Conservation (phyloP, 2,888 invertebrate species). For the Parapristionchus giblindavisi region DNA sequence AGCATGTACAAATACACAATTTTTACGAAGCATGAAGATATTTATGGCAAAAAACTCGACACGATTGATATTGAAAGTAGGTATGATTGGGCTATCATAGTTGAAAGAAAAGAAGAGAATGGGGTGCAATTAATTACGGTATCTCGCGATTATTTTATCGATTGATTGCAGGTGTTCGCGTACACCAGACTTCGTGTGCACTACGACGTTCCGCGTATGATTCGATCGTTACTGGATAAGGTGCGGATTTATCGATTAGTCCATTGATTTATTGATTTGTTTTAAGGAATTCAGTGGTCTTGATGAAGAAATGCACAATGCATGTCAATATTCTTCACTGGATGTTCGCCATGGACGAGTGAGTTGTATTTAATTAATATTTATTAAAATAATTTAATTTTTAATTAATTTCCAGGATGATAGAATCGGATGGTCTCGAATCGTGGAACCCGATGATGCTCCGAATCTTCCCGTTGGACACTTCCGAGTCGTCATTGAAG, state of each 20-base stretch:
- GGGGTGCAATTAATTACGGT: background rate
- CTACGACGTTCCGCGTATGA: constrained; percentile 27
- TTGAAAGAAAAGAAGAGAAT: background rate
- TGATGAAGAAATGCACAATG: too few relatives aligned
- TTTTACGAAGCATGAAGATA: too few relatives aligned
- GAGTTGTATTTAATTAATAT: background rate
- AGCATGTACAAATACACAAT: too few relatives aligned
- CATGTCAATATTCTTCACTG: too few relatives aligned
- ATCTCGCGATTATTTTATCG: background rate
- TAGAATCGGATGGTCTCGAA: constrained; percentile 8
- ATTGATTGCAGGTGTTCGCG: background rate
- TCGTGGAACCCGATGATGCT: background rate
- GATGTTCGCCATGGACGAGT: background rate
- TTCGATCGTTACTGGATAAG: too few relatives aligned
- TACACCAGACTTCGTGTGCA: constrained; percentile 17
- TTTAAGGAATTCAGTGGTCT: too few relatives aligned
- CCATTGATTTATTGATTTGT: too few relatives aligned
- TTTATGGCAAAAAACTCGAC: too few relatives aligned
- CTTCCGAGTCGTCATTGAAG: constrained; percentile 19
- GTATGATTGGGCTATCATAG: background rate
- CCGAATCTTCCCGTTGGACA: background rate
- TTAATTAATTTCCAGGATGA: background rate
- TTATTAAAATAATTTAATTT: background rate
- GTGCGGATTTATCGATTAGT: too few relatives aligned
- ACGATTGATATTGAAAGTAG: too few relatives aligned